phyloP scores from a whole-genome alignment of 2,888 invertebrate species.

The Drosophila affinis region DNA sequence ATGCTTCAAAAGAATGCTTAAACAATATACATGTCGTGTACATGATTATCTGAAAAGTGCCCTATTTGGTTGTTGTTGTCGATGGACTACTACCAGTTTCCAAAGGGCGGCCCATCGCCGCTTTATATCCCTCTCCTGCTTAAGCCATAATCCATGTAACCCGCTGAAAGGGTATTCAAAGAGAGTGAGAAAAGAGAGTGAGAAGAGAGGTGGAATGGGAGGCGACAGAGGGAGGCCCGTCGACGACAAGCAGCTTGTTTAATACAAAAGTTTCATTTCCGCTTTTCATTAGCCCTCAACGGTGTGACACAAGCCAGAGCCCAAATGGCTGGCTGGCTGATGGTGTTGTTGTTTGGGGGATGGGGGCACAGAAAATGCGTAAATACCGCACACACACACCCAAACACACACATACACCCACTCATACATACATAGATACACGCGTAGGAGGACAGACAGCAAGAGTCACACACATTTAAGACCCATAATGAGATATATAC shows the following conservation, averaged over 20 bases:
- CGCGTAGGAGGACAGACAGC: constrained; percentile 5
- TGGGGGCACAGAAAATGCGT: constrained; percentile 61
- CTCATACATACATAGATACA: background rate
- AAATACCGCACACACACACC: constrained; percentile 56
- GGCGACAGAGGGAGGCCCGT: constrained; percentile 22
- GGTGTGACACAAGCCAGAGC: constrained; percentile 70
- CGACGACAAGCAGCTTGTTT: constrained; percentile 54
- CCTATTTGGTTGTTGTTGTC: too few species aligned
- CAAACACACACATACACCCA: constrained; percentile 20
- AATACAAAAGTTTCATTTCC: constrained; percentile 79
- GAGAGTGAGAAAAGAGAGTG: background rate
- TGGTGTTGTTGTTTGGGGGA: background rate
- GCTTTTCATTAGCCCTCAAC: constrained; percentile 77
- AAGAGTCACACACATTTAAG: constrained; percentile 57
- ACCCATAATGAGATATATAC: constrained; percentile 73
- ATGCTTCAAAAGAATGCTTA: too few species aligned
- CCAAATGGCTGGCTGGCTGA: constrained; percentile 2
- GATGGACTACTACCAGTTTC: too few species aligned
- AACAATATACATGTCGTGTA: too few species aligned
- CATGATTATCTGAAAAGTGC: too few species aligned
- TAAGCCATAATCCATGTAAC: background rate
- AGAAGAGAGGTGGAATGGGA: background rate
- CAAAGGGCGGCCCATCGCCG: too few species aligned
- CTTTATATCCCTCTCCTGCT: too few species aligned
- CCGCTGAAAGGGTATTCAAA: background rate